These are phyloP conservation scores for Odontesthes bonariensis DNA, from an alignment of 2,113 vertebrate species.

Conservation along the genomic window DNA sequence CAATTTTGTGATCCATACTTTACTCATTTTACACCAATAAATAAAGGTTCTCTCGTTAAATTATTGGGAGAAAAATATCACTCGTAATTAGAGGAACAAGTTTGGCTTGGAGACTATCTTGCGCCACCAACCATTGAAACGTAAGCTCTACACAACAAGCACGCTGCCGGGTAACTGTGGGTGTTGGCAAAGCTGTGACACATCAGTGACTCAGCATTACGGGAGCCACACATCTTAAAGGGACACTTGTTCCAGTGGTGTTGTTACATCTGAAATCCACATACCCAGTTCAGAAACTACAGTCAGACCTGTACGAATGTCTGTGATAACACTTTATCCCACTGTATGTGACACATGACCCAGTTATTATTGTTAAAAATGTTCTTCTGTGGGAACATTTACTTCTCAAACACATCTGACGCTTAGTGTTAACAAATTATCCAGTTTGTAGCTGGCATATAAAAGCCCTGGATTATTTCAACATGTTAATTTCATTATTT, in stretches of 20 bases:
- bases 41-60: not conserved
- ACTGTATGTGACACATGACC: not conserved
- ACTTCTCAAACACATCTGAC: too few species aligned
- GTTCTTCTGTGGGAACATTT: not conserved
- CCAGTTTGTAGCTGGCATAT: too few species aligned
- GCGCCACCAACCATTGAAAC: constrained; percentile 26
- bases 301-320: not conserved
- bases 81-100: not conserved
- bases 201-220: constrained; percentile 64
- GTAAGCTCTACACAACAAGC: constrained; percentile 18
- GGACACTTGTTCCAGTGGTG: constrained; percentile 3
- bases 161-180: not conserved
- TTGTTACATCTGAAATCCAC: not conserved
- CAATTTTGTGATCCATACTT: not conserved
- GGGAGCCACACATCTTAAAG: constrained; percentile 5
- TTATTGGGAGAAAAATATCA: not conserved
- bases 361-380: not conserved
- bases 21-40: not conserved
- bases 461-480: too few species aligned
- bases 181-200: constrained; percentile 14
- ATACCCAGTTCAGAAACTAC: not conserved
- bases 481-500: not conserved
- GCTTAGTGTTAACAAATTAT: not conserved
- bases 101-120: constrained; percentile 2
- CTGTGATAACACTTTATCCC: not conserved